phyloP scores from a whole-genome alignment of 2,888 invertebrate genomes.

The Lapara coniferarum region DNA sequence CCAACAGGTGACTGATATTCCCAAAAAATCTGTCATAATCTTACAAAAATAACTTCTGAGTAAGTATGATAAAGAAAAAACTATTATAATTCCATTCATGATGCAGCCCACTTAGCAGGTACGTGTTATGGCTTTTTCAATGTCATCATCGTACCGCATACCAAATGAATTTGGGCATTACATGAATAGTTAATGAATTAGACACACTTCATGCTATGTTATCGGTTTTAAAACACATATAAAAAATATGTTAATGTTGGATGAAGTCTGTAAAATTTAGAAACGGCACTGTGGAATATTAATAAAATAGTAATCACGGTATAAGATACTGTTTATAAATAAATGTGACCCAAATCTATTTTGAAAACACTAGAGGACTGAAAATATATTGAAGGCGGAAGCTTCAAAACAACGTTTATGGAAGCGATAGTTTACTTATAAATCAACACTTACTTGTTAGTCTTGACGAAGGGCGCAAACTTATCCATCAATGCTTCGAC shows the following conservation, averaged over 20 bases:
- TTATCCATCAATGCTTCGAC: conserved; percentile 75
- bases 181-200: conserved; percentile 9
- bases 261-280: not conserved
- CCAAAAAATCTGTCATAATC: no score
- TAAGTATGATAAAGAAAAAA: not conserved
- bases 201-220: not conserved
- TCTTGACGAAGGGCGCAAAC: conserved; percentile 73
- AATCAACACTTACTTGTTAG: conserved; percentile 67
- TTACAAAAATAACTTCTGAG: not conserved
- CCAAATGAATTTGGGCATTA: conserved; percentile 7
- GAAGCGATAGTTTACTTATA: conserved; percentile 4
- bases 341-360: conserved; percentile 4
- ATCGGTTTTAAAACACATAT: not conserved
- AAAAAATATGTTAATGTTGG: not conserved
- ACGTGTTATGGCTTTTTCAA: conserved; percentile 15
- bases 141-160: conserved; percentile 1
- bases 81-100: not conserved
- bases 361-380: not conserved
- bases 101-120: not conserved
- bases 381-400: not conserved
- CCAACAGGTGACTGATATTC: no score
- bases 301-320: not conserved
- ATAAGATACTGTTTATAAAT: not conserved
- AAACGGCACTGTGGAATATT: not conserved
- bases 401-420: not conserved